Conservation (phyloP, 2,113 vertebrate genomes). For the Alces alces region DNA sequence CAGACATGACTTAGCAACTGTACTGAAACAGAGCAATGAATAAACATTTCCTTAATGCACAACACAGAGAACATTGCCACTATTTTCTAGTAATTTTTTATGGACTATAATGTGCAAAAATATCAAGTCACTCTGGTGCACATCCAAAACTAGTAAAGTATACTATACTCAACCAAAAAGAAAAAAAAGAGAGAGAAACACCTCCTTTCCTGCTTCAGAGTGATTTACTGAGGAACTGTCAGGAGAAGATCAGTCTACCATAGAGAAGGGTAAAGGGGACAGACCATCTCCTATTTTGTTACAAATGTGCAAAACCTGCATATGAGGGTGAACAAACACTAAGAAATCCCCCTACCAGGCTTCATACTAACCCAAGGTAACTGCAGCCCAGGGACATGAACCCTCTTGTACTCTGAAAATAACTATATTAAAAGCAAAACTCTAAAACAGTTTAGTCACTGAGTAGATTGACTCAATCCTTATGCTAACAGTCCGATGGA, state of each 20-base stretch:
- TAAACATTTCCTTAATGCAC: not conserved
- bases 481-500: not conserved
- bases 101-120: not conserved
- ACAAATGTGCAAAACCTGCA: not conserved
- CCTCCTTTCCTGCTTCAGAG: not conserved
- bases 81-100: not conserved
- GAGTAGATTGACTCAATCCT: not conserved
- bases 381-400: not conserved
- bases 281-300: not conserved
- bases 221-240: not conserved
- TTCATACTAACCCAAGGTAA: not conserved
- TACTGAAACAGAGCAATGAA: not conserved
- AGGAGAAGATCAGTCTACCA: not conserved
- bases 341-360: not conserved
- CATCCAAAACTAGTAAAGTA: not conserved
- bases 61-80: not conserved
- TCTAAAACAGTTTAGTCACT: not conserved
- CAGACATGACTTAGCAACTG: accelerated
- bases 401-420: not conserved
- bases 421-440: not conserved
- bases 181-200: not conserved
- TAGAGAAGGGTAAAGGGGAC: not conserved
- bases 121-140: not conserved
- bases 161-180: not conserved
- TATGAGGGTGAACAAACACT: not conserved